Evolutionary conservation across 92 coral and sea anemone genomes (phyloP).

Genomic region (Metridium senile): DNA sequence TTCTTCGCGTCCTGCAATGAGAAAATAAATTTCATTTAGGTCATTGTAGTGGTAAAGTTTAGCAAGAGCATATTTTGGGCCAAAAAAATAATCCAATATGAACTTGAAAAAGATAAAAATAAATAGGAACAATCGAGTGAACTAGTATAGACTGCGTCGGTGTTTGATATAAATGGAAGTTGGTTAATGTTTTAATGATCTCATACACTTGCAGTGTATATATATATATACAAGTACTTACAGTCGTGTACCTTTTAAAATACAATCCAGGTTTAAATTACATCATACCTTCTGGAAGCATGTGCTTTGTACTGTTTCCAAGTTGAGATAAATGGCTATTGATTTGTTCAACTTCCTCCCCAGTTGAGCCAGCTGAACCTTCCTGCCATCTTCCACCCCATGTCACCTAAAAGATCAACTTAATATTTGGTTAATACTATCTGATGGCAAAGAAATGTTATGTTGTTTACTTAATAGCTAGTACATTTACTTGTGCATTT

Average conservation of each 20-base stretch:
- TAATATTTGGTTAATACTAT: no score
- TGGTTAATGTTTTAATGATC: not conserved
- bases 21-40: not conserved
- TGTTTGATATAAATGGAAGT: not conserved
- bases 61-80: no score
- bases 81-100: not conserved
- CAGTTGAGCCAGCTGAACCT: constrained; percentile 55
- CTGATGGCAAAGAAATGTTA: not conserved
- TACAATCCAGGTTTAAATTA: no score
- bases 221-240: not conserved
- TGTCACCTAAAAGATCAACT: constrained; percentile 38
- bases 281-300: constrained; percentile 56
- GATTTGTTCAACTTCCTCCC: constrained; percentile 61
- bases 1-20: constrained; percentile 40
- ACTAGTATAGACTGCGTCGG: not conserved
- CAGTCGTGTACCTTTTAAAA: no score
- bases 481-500: no score
- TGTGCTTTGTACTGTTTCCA: constrained; percentile 56
- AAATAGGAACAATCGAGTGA: no score
- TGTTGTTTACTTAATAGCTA: no score
- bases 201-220: not conserved
- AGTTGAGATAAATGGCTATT: constrained; percentile 60
- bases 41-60: not conserved
- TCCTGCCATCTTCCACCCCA: constrained; percentile 65
- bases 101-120: not conserved